phyloP scores from a whole-genome alignment of 2,888 invertebrate species.

The Habroteleia sp. region DNA sequence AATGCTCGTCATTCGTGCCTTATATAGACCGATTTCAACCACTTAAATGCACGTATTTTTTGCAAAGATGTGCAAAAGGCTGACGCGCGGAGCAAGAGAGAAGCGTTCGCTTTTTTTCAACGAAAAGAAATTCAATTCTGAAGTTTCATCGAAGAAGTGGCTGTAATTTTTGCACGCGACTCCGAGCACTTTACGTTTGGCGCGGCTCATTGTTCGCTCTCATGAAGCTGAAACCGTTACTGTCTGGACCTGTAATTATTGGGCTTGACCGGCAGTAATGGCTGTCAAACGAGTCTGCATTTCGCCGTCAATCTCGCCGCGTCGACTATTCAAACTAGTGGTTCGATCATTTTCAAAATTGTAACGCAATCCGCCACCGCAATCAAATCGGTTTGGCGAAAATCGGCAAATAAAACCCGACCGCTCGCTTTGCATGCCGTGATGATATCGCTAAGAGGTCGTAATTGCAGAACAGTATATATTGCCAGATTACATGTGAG shows the following conservation, averaged over 20 bases:
- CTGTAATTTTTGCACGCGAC: constrained; percentile 44
- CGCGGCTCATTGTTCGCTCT: constrained; percentile 43
- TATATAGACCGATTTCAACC: constrained; percentile 42
- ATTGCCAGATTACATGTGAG: constrained; percentile 61
- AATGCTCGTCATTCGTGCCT: constrained; percentile 14
- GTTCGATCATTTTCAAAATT: no score
- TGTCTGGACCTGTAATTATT: constrained; percentile 60
- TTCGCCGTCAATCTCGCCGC: constrained; percentile 22
- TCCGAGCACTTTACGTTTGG: constrained; percentile 13
- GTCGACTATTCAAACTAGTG: no score
- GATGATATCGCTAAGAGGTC: constrained; percentile 59
- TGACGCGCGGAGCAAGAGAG: constrained; percentile 20
- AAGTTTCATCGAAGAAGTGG: constrained; percentile 15
- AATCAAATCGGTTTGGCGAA: constrained; percentile 30
- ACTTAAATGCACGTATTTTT: constrained; percentile 29
- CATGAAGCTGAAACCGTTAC: constrained; percentile 44
- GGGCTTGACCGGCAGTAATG: constrained; percentile 45
- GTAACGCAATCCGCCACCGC: no score
- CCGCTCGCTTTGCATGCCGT: constrained; percentile 53
- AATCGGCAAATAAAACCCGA: constrained; percentile 41
- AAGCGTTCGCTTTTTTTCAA: constrained; percentile 24
- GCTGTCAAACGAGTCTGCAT: constrained; percentile 43
- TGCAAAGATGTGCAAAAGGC: constrained; percentile 18
- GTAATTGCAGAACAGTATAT: constrained; percentile 64
- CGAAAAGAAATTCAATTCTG: constrained; percentile 46